These are phyloP conservation scores for Apamea crenata DNA, from an alignment of 2,888 invertebrate genomes.

Conservation along the genomic window DNA sequence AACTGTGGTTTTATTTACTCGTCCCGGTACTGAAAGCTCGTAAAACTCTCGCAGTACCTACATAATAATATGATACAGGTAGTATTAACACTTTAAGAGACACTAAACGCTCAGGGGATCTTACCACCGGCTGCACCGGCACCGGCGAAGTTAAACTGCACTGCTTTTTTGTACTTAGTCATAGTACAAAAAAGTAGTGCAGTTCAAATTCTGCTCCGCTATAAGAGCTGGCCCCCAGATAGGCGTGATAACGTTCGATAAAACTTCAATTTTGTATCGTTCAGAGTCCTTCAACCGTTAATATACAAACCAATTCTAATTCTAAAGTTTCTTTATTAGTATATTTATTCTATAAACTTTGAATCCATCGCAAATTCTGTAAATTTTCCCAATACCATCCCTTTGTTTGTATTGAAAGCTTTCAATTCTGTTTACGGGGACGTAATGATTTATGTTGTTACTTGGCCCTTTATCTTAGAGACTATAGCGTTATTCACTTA, in stretches of 20 bases:
- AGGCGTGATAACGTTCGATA: not conserved
- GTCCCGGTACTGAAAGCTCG: not conserved
- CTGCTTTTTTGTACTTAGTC: too few relatives aligned
- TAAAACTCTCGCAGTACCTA: not conserved
- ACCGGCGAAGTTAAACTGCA: too few relatives aligned
- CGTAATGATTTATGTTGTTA: conserved; percentile 70
- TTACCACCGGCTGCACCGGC: too few relatives aligned
- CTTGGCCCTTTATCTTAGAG: conserved; percentile 48
- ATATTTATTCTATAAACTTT: conserved; percentile 1
- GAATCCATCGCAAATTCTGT: conserved; percentile 21
- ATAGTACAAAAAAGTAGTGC: too few relatives aligned
- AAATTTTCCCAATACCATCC: conserved; percentile 23
- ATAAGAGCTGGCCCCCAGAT: too few relatives aligned
- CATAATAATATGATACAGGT: not conserved
- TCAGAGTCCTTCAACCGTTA: not conserved
- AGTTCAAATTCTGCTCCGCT: too few relatives aligned
- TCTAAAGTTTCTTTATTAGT: not conserved
- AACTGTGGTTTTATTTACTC: not conserved
- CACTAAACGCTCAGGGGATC: not conserved
- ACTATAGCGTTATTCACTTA: conserved; percentile 50
- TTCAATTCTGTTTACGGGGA: conserved; percentile 46
- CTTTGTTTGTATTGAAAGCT: conserved; percentile 53
- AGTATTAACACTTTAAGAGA: not conserved
- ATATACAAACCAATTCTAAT: not conserved
- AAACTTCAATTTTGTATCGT: too few relatives aligned